These are phyloP conservation scores for Tetraneura akinire DNA, from an alignment of 1,140 invertebrate genomes.

Conservation along the genomic window DNA sequence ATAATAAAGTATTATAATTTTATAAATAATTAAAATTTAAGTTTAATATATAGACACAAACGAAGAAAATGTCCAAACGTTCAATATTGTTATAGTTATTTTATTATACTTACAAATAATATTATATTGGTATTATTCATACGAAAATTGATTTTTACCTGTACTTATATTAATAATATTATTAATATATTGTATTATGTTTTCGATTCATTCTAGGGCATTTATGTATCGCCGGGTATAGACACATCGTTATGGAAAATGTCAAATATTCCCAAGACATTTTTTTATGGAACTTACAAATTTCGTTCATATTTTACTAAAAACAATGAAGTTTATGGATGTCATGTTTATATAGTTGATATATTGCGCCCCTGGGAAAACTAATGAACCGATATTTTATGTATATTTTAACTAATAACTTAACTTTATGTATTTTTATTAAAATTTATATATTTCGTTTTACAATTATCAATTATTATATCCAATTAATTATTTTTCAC, in stretches of 20 bases:
- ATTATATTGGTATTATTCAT: too few species aligned
- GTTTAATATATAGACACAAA: neutral
- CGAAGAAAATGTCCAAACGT: neutral
- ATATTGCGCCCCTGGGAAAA: neutral
- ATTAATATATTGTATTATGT: too few species aligned
- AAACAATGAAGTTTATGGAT: too few species aligned
- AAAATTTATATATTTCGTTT: too few species aligned
- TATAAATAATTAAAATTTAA: neutral
- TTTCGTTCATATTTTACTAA: neutral
- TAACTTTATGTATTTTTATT: too few species aligned
- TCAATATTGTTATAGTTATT: neutral
- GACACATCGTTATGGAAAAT: neutral
- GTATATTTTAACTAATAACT: too few species aligned
- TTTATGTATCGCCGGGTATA: neutral
- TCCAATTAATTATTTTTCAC: too few species aligned
- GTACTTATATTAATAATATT: too few species aligned
- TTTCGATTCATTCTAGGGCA: neutral
- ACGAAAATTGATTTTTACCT: too few species aligned
- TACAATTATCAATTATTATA: too few species aligned
- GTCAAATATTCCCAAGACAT: neutral
- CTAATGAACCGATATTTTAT: too few species aligned
- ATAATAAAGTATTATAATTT: neutral
- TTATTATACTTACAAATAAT: too few species aligned
- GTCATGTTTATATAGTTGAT: neutral
- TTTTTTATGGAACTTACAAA: conserved; percentile 15